Conservation (phyloP, 1,140 invertebrate species). For the Gryon sp. region DNA sequence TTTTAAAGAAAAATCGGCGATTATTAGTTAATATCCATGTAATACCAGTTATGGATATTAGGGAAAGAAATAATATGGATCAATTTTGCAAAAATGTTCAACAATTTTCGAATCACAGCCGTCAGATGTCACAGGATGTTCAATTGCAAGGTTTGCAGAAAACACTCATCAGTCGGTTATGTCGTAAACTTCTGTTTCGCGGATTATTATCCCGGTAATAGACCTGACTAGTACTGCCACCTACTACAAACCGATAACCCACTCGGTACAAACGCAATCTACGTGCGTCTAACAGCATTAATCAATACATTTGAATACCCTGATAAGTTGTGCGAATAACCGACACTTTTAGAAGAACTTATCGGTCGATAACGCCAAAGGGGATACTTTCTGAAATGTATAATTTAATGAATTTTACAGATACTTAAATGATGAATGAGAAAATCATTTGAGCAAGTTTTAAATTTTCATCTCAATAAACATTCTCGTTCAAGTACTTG, state of each 20-base stretch:
- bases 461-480: too few species aligned
- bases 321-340: slow-evolving; percentile 35
- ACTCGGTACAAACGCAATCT: slow-evolving; percentile 74
- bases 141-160: not conserved
- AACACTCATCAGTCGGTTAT: slow-evolving; percentile 48
- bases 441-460: too few species aligned
- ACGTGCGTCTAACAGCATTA: slow-evolving; percentile 29
- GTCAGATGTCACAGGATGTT: slow-evolving; percentile 66
- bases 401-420: too few species aligned
- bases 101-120: not conserved
- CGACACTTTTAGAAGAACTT: slow-evolving; percentile 22
- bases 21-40: too few species aligned
- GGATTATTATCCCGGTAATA: slow-evolving; percentile 12
- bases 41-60: too few species aligned
- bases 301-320: slow-evolving; percentile 47
- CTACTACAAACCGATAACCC: slow-evolving; percentile 68
- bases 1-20: too few species aligned
- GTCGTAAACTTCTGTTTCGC: slow-evolving; percentile 52
- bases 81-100: not conserved
- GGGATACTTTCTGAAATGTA: too few species aligned
- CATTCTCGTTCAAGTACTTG: too few species aligned
- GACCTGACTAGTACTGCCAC: slow-evolving; percentile 73
- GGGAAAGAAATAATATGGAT: too few species aligned
- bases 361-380: slow-evolving; percentile 34
- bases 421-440: too few species aligned